Base-by-base conservation (phyloP, 2,113 vertebrate species). In the Donacobius atricapilla region DNA sequence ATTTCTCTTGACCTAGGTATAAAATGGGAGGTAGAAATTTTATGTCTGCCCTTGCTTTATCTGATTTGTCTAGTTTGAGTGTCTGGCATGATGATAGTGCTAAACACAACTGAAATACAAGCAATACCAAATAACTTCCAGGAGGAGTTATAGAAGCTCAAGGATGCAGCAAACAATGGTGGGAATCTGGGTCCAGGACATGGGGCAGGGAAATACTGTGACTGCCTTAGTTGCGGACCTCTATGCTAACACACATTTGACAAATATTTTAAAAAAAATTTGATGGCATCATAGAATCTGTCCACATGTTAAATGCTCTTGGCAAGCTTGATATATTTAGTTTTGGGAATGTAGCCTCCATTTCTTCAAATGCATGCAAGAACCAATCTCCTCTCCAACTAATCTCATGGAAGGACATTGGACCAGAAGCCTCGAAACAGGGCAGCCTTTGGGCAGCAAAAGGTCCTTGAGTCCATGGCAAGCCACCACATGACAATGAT, bases 381-480 rank as follows among this genome's bases (percentile, higher is more conserved):
- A 87, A 25, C 23, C 2, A 5, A 9, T 37, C 24, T 75, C 40
- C 28, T 27, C 7, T 61, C 25, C 14, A 19, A 11, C 10, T 71
- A 21, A 40, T 68, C 20, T 61, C 37, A 19, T 39, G 37, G 60
- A 57, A 85, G 7, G 40, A 50, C 15, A 14, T 37, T 35, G 37
- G 44, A 68, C 53, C 48, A 65, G 48, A 64, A 71, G 20, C 45
- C 37, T 40, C 0, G 1, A 40, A 5, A 8, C 15, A 25, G 63
- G 14, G 24, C 30, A 64, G 21, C 6, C 4, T 83, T 47, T 42
- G 64, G 31, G 45, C 31, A 83, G 9, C 22, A 68, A 47, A 44
- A 76, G 13, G 13, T 42, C 42, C 64, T 28, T 3, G 31, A 70
- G n/a, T 13, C 13, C 42, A 66, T 0, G 0, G 21, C 11, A 16